A percentile compares a stretch with the other conserved stretches of the same genome.
phyloP scores from a whole-genome alignment of 2,797 vertebrate species.

The Gastrophryne carolinensis region DNA sequence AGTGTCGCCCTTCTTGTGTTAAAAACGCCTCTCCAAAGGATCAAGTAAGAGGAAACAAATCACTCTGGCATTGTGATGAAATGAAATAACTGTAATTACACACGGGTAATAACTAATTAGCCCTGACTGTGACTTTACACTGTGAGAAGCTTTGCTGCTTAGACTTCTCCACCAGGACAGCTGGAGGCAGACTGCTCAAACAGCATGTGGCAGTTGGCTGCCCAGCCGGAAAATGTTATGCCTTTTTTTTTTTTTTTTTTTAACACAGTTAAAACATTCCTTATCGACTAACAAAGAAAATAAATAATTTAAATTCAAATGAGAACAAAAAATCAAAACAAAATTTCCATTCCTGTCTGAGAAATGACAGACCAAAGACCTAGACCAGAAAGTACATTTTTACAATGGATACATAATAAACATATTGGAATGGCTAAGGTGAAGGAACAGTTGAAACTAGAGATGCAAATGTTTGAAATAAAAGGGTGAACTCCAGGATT shows the following conservation, averaged over 20 bases:
- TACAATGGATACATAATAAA: constrained; percentile 5
- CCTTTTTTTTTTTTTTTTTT: background rate
- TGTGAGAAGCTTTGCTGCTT: constrained; percentile 32
- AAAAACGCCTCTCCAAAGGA: constrained; percentile 19
- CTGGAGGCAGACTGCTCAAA: constrained; percentile 6
- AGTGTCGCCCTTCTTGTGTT: background rate
- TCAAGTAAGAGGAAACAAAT: constrained; percentile 35
- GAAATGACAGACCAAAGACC: background rate
- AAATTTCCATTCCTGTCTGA: background rate
- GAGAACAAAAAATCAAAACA: background rate
- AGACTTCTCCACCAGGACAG: constrained; percentile 28
- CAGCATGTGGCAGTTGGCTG: background rate
- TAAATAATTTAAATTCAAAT: background rate
- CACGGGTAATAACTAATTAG: constrained; percentile 45
- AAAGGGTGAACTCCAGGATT: no score
- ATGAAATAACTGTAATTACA: constrained; percentile 46
- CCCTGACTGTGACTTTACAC: constrained; percentile 37
- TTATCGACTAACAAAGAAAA: background rate
- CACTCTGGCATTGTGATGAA: constrained; percentile 37
- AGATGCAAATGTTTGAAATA: background rate
- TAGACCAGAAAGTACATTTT: background rate
- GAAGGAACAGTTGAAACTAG: background rate
- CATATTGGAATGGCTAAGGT: background rate
- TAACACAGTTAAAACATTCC: background rate
- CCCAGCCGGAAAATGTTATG: background rate